phyloP scores from a whole-genome alignment of 2,113 vertebrate genomes.

The Perca fluviatilis region DNA sequence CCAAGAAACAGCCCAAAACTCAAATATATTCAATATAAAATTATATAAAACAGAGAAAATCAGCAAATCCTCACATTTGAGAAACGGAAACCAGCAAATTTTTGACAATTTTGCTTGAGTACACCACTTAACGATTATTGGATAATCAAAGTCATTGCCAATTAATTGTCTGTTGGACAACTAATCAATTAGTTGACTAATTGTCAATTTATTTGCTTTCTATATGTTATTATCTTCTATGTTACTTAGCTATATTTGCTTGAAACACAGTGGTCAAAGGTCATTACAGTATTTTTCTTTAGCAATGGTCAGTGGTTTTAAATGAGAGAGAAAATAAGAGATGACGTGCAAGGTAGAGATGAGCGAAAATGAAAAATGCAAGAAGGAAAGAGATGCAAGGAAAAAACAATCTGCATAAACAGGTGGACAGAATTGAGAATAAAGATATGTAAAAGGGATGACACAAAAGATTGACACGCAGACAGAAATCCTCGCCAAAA shows the following conservation, averaged over 20 bases:
- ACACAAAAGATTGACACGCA: conserved; percentile 38
- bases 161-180: neutral
- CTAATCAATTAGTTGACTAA: neutral
- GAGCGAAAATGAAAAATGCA: neutral
- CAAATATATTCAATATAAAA: neutral
- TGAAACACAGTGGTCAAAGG: neutral
- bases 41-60: neutral
- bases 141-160: neutral
- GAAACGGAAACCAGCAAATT: neutral
- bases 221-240: neutral
- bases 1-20: neutral
- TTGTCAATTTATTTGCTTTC: neutral
- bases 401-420: conserved; percentile 18
- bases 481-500: conserved; percentile 29
- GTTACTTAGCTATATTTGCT: neutral
- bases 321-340: neutral
- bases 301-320: neutral
- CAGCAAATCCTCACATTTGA: neutral
- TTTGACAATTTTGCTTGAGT: neutral
- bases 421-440: conserved; percentile 19
- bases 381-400: neutral
- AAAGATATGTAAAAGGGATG: conserved; percentile 30
- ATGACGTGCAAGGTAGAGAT: neutral
- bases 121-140: neutral
- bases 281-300: neutral